phyloP scores from a whole-genome alignment of 2,113 vertebrate species.

The Phylloscopus whistleri region DNA sequence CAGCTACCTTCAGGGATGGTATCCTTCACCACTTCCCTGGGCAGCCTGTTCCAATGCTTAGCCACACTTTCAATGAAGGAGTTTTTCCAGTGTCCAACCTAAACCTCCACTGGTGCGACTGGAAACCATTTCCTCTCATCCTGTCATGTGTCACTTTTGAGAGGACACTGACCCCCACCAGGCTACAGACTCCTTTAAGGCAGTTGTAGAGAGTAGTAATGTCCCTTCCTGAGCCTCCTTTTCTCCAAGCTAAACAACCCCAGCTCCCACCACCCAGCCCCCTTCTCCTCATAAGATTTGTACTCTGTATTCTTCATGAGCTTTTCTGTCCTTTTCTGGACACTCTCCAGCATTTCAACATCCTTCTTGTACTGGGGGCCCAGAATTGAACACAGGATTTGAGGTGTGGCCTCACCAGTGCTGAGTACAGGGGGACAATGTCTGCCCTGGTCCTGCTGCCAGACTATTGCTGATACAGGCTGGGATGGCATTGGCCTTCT shows the following conservation, averaged over 20 bases:
- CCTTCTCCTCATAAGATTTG: neutral
- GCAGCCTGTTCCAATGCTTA: neutral
- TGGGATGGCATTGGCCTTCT: neutral
- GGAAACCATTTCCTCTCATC: neutral
- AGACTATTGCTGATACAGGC: neutral
- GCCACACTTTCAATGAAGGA: neutral
- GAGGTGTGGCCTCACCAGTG: neutral
- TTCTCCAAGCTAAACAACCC: neutral
- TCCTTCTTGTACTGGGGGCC: neutral
- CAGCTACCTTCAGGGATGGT: neutral
- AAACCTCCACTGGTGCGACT: neutral
- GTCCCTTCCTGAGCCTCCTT: neutral
- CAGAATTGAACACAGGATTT: neutral
- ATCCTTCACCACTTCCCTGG: neutral
- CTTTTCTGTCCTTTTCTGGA: neutral
- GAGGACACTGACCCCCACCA: neutral
- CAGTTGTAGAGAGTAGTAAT: neutral
- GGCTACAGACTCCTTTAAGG: neutral
- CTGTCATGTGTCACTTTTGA: neutral
- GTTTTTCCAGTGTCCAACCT: neutral
- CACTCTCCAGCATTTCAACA: neutral
- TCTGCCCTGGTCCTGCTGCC: rapidly evolving
- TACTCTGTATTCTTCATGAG: neutral
- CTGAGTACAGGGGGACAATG: neutral
- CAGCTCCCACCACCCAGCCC: neutral